These are phyloP conservation scores for Mamestra configurata DNA, from an alignment of 1,140 invertebrate species.

Conservation along the genomic window DNA sequence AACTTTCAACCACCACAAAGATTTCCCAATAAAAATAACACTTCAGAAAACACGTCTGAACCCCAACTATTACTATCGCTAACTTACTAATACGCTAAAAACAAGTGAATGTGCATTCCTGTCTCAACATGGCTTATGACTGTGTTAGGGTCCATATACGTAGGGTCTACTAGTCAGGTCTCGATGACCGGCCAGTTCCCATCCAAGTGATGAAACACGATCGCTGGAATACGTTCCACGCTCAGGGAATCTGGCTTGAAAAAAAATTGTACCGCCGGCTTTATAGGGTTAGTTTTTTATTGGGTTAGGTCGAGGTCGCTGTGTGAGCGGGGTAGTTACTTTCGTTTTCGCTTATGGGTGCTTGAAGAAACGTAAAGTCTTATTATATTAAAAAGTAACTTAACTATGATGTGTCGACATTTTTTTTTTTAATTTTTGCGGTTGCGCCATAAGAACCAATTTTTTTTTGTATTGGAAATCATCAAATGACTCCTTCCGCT, in stretches of 20 bases:
- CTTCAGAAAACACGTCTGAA: neutral
- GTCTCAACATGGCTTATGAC: constrained; percentile 37
- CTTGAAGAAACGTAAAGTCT: neutral
- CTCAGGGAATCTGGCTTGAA: constrained; percentile 62
- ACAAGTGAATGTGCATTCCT: constrained; percentile 44
- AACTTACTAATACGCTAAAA: constrained; percentile 42
- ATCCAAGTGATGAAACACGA: constrained; percentile 64
- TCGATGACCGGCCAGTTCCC: constrained; percentile 59
- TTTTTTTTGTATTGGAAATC: too few species aligned
- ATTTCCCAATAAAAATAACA: constrained; percentile 13
- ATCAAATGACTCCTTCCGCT: too few species aligned
- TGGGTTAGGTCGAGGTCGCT: neutral
- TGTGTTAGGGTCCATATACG: constrained; percentile 45
- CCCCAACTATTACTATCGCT: constrained; percentile 1
- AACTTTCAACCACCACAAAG: too few species aligned
- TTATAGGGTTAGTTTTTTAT: constrained; percentile 75
- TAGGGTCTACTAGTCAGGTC: neutral
- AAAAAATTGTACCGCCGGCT: constrained; percentile 69
- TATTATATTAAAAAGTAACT: too few species aligned
- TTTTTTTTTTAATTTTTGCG: too few species aligned
- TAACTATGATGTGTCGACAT: too few species aligned
- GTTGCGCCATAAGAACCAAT: too few species aligned
- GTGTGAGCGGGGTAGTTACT: neutral
- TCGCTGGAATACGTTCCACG: constrained; percentile 63
- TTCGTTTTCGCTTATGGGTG: neutral